Percentiles rank a stretch among this genome's conserved stretches.
Conservation (phyloP, 2,113 vertebrate species). For the Craseonycteris thonglongyai region DNA sequence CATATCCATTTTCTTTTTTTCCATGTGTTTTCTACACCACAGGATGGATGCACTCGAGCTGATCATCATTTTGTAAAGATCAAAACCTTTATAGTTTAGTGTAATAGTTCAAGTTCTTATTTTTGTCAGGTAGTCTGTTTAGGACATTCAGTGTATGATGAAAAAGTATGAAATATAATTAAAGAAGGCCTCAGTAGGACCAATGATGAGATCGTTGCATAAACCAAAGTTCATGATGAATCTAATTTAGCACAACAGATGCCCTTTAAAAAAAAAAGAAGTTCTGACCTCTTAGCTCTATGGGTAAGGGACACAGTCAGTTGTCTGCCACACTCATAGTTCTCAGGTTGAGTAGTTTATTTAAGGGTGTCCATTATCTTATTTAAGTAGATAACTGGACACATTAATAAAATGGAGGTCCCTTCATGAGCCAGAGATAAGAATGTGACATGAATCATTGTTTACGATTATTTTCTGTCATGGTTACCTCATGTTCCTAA, state of each 20-base stretch:
- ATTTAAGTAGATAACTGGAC: background rate
- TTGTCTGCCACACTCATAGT: background rate
- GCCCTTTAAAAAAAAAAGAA: background rate
- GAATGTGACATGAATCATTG: background rate
- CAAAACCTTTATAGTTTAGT: background rate
- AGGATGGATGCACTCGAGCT: background rate
- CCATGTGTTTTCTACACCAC: background rate
- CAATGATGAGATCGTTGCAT: rapidly evolving
- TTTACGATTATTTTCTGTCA: background rate
- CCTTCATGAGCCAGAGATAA: background rate
- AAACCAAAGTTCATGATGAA: background rate
- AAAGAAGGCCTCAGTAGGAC: background rate
- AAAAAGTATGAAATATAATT: too few species aligned
- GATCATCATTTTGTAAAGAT: too few species aligned
- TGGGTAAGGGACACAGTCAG: rapidly evolving
- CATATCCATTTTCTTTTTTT: background rate
- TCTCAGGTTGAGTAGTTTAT: background rate
- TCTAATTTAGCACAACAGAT: background rate
- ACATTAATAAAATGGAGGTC: background rate
- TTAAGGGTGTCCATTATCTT: background rate
- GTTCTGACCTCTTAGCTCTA: too few species aligned
- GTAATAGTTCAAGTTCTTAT: too few species aligned
- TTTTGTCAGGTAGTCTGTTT: background rate
- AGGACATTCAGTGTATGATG: background rate
- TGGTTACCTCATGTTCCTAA: background rate